phyloP scores from a whole-genome alignment of 37 sponge, comb jelly and placozoan genomes.

The Tethya wilhelma region DNA sequence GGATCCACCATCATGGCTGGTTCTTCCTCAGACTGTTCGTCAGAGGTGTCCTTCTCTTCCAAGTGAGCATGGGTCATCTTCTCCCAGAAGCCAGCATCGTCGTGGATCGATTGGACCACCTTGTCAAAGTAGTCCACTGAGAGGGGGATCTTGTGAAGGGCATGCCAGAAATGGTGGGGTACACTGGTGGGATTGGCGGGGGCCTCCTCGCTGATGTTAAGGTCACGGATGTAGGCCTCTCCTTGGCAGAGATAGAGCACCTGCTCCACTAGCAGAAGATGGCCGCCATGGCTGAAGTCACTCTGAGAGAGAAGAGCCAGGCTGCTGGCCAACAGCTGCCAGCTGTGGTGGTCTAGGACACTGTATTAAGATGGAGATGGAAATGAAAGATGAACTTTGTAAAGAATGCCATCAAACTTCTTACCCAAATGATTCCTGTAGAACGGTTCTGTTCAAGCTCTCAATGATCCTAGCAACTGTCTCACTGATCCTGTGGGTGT shows the following conservation, averaged over 20 bases:
- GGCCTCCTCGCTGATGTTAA: not conserved
- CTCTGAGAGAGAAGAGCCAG: constrained; percentile 18
- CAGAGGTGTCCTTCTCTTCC: not conserved
- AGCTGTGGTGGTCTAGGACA: constrained; percentile 10
- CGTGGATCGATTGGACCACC: not conserved
- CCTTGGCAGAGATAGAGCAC: constrained; percentile 28
- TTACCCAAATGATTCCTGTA: constrained; percentile 33
- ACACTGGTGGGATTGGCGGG: not conserved
- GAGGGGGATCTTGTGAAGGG: constrained; percentile 26
- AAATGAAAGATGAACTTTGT: not conserved
- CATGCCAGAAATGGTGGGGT: constrained; percentile 28
- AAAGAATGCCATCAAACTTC: too few relatives aligned
- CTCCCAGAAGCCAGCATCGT: constrained; percentile 38
- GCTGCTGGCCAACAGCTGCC: constrained; percentile 1
- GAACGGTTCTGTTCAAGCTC: constrained; percentile 5
- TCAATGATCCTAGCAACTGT: not conserved
- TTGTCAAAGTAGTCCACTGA: constrained; percentile 6
- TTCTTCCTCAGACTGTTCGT: not conserved
- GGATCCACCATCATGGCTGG: not conserved
- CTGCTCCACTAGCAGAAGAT: constrained; percentile 23
- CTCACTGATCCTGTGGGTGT: not conserved
- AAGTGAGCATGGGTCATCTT: not conserved
- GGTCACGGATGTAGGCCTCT: not conserved
- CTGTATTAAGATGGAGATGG: too few relatives aligned
- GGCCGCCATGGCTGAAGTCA: not conserved